These are phyloP conservation scores for Thymallus thymallus DNA, from an alignment of 2,113 vertebrate genomes.

Conservation along the genomic window DNA sequence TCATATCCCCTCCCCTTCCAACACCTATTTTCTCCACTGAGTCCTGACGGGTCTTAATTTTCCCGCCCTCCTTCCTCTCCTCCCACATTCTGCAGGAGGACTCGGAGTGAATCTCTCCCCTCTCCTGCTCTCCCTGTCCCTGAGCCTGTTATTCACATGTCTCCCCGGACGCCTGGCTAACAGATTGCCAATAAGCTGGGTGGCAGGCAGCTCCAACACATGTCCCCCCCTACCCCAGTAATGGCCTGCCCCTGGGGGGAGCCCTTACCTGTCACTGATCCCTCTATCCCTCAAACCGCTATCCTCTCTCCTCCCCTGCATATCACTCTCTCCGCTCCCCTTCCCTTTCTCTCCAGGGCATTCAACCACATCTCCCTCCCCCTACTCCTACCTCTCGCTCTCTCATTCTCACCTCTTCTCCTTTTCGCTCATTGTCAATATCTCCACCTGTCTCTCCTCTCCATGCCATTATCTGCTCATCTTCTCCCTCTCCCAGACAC, in stretches of 20 bases:
- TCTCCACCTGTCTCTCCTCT: constrained; percentile 21
- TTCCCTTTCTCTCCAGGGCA: constrained; percentile 4
- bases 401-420: constrained; percentile 32
- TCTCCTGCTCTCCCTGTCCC: constrained; percentile 33
- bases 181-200: constrained; percentile 76
- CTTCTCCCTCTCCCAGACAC: not conserved
- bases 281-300: constrained; percentile 49
- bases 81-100: not conserved
- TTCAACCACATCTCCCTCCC: not conserved
- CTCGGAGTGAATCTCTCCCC: constrained; percentile 47
- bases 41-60: too few species aligned
- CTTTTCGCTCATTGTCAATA: constrained; percentile 1
- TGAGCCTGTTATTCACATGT: constrained; percentile 54
- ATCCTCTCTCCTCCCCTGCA: constrained; percentile 6
- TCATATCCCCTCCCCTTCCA: too few species aligned
- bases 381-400: constrained; percentile 15
- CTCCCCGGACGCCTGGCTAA: constrained; percentile 63
- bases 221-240: constrained; percentile 49
- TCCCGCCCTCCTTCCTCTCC: not conserved
- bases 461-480: too few species aligned
- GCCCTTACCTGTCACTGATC: constrained; percentile 65
- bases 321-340: constrained; percentile 27
- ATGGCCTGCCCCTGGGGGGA: constrained; percentile 35
- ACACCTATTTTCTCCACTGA: not conserved
- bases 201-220: constrained; percentile 58